A percentile compares a stretch with the other conserved stretches of the same genome.
phyloP scores from a whole-genome alignment of 1,140 invertebrate genomes.

The Oppia nitens region DNA sequence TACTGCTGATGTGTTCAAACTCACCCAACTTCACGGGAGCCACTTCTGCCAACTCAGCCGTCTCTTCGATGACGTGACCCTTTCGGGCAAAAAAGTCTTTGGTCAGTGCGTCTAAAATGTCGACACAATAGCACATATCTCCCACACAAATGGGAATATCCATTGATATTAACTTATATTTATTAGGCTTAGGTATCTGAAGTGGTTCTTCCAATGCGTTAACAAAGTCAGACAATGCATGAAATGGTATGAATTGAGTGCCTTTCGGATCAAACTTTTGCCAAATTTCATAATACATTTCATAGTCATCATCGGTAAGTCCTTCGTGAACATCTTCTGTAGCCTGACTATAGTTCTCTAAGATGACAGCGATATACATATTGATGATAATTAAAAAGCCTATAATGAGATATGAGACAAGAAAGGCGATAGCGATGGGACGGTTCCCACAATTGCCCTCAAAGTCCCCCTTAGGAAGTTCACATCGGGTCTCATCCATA shows the following conservation, averaged over 20 bases:
- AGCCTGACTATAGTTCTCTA: slow-evolving; percentile 95
- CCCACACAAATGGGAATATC: slow-evolving; percentile 95
- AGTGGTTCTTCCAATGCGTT: slow-evolving; percentile 82
- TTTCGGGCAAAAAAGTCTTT: slow-evolving; percentile 89
- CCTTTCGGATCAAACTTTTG: slow-evolving; percentile 94
- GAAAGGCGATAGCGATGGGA: slow-evolving; percentile 78
- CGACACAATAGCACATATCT: slow-evolving; percentile 90
- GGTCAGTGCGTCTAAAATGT: slow-evolving; percentile 81
- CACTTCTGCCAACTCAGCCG: slow-evolving; percentile 43
- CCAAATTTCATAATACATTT: slow-evolving; percentile 99
- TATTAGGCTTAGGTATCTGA: slow-evolving; percentile 93
- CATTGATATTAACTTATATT: slow-evolving; percentile 96
- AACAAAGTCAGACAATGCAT: slow-evolving; percentile 80
- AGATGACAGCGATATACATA: slow-evolving; percentile 98
- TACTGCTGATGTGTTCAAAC: slow-evolving; percentile 81
- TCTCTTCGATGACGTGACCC: slow-evolving; percentile 29
- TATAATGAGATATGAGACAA: slow-evolving; percentile 89
- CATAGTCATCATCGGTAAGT: slow-evolving; percentile 93
- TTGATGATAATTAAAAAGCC: slow-evolving; percentile 96
- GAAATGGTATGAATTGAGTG: slow-evolving; percentile 86
- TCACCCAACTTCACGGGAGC: slow-evolving; percentile 52
- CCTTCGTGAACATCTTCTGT: slow-evolving; percentile 97
- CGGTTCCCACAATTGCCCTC: slow-evolving; percentile 80
- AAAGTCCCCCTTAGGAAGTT: slow-evolving; percentile 45
- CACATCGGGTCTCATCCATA: slow-evolving; percentile 85